These are phyloP conservation scores for Rhea americana DNA, from an alignment of 2,113 vertebrate species.

Conservation along the genomic window DNA sequence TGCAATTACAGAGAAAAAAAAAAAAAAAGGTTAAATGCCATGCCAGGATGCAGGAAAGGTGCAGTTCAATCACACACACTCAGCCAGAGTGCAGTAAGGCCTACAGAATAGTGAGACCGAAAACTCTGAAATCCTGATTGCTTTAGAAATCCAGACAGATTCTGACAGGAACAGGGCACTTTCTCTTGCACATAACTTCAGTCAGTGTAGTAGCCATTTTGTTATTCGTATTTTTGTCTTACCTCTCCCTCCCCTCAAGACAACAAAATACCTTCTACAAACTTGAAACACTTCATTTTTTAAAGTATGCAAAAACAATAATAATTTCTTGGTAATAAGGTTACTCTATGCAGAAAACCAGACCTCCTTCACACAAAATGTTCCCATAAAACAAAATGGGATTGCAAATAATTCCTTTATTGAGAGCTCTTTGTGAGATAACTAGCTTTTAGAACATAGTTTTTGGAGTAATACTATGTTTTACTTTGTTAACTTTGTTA, in stretches of 20 bases:
- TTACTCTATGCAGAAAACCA: not conserved
- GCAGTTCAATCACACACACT: not conserved
- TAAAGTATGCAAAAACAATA: not conserved
- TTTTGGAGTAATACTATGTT: not conserved
- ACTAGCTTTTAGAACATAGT: not conserved
- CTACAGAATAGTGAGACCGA: accelerated
- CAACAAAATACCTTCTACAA: not conserved
- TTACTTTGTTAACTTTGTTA: not conserved
- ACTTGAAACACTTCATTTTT: not conserved
- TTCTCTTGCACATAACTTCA: accelerated
- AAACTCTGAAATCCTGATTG: accelerated
- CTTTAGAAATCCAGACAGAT: not conserved
- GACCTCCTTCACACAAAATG: not conserved
- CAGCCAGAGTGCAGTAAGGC: not conserved
- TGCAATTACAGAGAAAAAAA: not conserved
- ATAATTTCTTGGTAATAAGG: not conserved
- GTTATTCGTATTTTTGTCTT: not conserved
- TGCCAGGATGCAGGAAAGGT: not conserved
- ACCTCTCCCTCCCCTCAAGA: not conserved
- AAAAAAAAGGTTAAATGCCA: not conserved
- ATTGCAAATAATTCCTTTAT: not conserved
- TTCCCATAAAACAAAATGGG: accelerated
- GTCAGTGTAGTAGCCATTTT: accelerated
- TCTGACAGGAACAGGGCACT: not conserved
- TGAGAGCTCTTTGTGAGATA: not conserved